A percentile compares a stretch with the other conserved stretches of the same genome.
phyloP scores from a whole-genome alignment of 2,113 vertebrate genomes.

The Thalassoma bifasciatum region DNA sequence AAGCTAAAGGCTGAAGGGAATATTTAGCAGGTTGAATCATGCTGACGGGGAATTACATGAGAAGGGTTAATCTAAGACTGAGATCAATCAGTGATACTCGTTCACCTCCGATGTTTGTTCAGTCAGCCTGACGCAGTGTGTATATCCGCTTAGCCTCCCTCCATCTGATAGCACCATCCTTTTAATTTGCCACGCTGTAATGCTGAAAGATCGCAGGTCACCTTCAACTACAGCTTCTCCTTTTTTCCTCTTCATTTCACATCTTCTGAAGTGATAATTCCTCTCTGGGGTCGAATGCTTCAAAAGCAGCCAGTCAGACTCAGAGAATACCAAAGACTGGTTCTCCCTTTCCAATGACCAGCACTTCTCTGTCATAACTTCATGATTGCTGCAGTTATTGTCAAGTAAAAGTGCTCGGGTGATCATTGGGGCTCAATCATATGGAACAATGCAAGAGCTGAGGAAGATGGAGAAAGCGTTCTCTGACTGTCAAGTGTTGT shows the following conservation, averaged over 20 bases:
- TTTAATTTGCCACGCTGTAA: slow-evolving; percentile 49
- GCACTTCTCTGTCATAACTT: slow-evolving; percentile 25
- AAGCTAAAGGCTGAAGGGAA: slow-evolving; percentile 22
- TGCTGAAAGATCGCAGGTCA: slow-evolving; percentile 63
- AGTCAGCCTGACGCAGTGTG: slow-evolving; percentile 31
- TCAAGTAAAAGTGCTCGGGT: slow-evolving; percentile 8
- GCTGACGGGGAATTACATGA: slow-evolving; percentile 46
- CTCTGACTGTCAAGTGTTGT: slow-evolving; percentile 7
- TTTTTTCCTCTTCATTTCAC: slow-evolving; percentile 17
- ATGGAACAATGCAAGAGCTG: slow-evolving; percentile 43
- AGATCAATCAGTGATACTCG: slow-evolving; percentile 54
- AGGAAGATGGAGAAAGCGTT: slow-evolving; percentile 12
- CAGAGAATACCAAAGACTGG: slow-evolving; percentile 17
- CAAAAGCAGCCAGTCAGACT: slow-evolving; percentile 7
- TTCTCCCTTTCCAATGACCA: slow-evolving; percentile 26
- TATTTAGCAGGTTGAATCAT: slow-evolving; percentile 38
- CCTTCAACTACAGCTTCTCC: slow-evolving; percentile 52
- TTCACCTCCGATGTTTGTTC: slow-evolving; percentile 27
- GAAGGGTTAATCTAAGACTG: slow-evolving; percentile 19
- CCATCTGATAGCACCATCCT: slow-evolving; percentile 61
- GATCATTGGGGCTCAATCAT: slow-evolving; percentile 45
- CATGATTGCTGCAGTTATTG: slow-evolving; percentile 40
- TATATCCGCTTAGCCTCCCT: slow-evolving; percentile 56
- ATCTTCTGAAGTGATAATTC: slow-evolving; percentile 29
- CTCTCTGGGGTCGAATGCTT: slow-evolving; percentile 7